Evolutionary conservation across 2,888 invertebrate species (phyloP).

Genomic region (Mylabris sibirica): DNA sequence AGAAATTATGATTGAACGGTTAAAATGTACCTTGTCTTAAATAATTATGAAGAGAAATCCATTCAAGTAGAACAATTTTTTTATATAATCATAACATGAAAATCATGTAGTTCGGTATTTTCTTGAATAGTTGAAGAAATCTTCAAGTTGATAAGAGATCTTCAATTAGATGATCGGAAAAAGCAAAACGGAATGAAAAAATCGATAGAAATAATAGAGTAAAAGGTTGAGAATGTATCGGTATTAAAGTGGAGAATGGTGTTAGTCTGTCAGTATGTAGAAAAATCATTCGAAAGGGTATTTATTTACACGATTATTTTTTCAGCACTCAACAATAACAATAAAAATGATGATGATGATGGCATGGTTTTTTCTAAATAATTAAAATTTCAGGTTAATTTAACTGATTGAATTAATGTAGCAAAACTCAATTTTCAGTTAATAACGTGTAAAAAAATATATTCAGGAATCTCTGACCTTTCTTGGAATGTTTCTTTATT

Average conservation of each 20-base stretch:
- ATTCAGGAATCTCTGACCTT: neutral
- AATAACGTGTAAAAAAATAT: neutral
- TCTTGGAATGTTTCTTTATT: conserved; percentile 2
- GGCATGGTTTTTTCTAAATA: no score
- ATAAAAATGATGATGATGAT: no score
- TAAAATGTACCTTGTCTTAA: neutral
- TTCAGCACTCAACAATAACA: neutral
- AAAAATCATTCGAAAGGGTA: conserved; percentile 31
- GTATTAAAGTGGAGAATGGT: conserved; percentile 24
- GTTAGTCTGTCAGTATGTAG: conserved; percentile 34
- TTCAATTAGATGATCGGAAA: neutral
- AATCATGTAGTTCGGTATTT: neutral
- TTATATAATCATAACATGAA: neutral
- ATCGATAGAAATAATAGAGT: conserved; percentile 21
- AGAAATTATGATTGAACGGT: neutral
- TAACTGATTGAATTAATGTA: neutral
- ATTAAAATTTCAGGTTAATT: neutral
- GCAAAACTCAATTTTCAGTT: neutral
- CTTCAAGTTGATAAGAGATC: conserved; percentile 3
- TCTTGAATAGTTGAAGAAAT: conserved; percentile 2
- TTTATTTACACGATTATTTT: no score
- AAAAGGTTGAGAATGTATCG: conserved; percentile 19
- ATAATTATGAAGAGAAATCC: conserved; percentile 4
- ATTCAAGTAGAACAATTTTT: neutral
- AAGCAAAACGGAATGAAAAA: neutral